These are phyloP conservation scores for Tachysurus fulvidraco DNA, from an alignment of 2,113 vertebrate species.

Conservation along the genomic window DNA sequence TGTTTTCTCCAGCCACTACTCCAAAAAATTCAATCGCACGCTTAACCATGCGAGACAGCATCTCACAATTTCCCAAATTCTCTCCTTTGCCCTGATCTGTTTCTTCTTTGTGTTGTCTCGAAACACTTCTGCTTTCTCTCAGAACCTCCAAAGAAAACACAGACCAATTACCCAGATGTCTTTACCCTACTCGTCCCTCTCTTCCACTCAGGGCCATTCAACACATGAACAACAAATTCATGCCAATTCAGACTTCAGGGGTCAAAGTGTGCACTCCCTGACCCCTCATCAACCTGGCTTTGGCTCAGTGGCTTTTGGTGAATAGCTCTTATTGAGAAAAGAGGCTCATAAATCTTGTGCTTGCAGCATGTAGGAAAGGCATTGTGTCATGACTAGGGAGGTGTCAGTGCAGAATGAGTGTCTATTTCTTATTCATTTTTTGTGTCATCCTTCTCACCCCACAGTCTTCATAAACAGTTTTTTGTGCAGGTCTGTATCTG, in stretches of 20 bases:
- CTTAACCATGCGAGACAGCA: slow-evolving; percentile 31
- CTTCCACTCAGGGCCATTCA: slow-evolving; percentile 63
- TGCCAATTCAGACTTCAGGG: slow-evolving; percentile 63
- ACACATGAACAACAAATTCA: slow-evolving; percentile 67
- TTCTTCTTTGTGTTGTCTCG: slow-evolving; percentile 31
- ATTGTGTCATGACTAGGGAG: slow-evolving; percentile 57
- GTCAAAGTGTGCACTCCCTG: slow-evolving; percentile 70
- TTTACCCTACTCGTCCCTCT: slow-evolving; percentile 60
- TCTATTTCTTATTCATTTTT: neutral
- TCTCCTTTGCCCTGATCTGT: slow-evolving; percentile 21
- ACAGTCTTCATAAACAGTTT: slow-evolving; percentile 47
- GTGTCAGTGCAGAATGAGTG: slow-evolving; percentile 50
- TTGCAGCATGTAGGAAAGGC: slow-evolving; percentile 58
- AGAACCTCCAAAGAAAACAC: slow-evolving; percentile 37
- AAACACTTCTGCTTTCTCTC: slow-evolving; percentile 34
- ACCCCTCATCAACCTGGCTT: slow-evolving; percentile 54
- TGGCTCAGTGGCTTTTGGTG: slow-evolving; percentile 52
- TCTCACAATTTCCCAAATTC: slow-evolving; percentile 14
- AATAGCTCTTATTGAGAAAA: slow-evolving; percentile 62
- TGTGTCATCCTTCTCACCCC: neutral
- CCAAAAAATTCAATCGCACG: slow-evolving; percentile 24
- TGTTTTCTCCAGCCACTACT: slow-evolving; percentile 7
- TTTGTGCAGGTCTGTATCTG: slow-evolving; percentile 30
- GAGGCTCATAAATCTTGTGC: slow-evolving; percentile 61
- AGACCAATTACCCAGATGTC: slow-evolving; percentile 57